phyloP scores from a whole-genome alignment of 1,140 invertebrate species.

The Adelges cooleyi region DNA sequence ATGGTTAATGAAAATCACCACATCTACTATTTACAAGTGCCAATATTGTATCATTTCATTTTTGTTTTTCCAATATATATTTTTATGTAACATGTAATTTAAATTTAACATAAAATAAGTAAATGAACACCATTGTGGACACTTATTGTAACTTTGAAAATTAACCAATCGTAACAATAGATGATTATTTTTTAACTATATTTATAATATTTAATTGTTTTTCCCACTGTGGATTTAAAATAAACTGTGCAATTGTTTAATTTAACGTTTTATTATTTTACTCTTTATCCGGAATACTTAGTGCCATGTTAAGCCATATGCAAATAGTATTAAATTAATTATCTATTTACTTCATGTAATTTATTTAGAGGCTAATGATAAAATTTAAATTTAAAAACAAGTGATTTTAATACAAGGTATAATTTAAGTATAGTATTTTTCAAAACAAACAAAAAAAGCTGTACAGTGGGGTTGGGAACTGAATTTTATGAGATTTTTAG shows the following conservation, averaged over 20 bases:
- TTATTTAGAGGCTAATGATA: too few relatives aligned
- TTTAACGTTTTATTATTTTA: not conserved
- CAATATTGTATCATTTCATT: conserved; percentile 25
- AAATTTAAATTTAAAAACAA: too few relatives aligned
- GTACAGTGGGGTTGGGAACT: too few relatives aligned
- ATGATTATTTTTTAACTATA: conserved; percentile 29
- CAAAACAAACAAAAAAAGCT: too few relatives aligned
- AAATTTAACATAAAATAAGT: conserved; percentile 8
- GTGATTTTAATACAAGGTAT: too few relatives aligned
- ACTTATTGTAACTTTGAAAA: conserved; percentile 20
- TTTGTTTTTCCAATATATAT: conserved; percentile 7
- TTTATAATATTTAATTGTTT: conserved; percentile 29
- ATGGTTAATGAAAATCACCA: conserved; percentile 6
- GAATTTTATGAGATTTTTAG: too few relatives aligned
- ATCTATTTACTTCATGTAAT: too few relatives aligned
- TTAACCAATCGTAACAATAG: conserved; percentile 26
- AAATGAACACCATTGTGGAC: not conserved
- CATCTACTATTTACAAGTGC: conserved; percentile 15
- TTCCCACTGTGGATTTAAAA: conserved; percentile 10
- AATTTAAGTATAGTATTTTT: too few relatives aligned
- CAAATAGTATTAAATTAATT: too few relatives aligned
- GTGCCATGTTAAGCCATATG: too few relatives aligned
- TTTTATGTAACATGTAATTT: conserved; percentile 25
- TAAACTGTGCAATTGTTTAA: conserved; percentile 29
- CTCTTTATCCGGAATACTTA: too few relatives aligned